Conservation (phyloP, 1,140 invertebrate genomes). For the Cephus cinctus region DNA sequence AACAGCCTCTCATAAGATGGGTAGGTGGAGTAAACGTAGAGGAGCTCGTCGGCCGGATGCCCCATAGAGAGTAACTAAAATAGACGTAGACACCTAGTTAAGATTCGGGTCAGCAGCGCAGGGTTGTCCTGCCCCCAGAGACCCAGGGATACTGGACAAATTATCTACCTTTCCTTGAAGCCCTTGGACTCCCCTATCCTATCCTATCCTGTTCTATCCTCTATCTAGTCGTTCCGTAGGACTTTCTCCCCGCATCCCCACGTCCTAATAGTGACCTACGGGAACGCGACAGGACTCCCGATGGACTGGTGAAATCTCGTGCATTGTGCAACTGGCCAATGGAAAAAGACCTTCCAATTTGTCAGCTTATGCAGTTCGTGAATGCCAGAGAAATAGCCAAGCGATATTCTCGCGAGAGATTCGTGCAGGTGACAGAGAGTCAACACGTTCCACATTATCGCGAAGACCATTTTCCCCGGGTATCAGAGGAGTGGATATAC, state of each 20-base stretch:
- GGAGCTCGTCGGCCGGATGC: neutral
- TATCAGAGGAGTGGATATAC: too few relatives aligned
- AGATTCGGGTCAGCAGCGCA: slow-evolving; percentile 46
- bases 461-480: too few relatives aligned
- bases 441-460: too few relatives aligned
- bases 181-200: too few relatives aligned
- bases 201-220: too few relatives aligned
- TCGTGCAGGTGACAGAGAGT: too few relatives aligned
- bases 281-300: slow-evolving; percentile 39
- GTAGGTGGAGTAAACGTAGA: too few relatives aligned
- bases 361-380: slow-evolving; percentile 11
- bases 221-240: slow-evolving; percentile 5
- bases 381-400: too few relatives aligned
- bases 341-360: slow-evolving; percentile 30
- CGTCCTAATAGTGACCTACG: slow-evolving; percentile 40
- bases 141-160: slow-evolving; percentile 38
- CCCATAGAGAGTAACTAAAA: slow-evolving; percentile 1
- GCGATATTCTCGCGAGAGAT: too few relatives aligned
- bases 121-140: slow-evolving; percentile 15
- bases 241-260: slow-evolving; percentile 10
- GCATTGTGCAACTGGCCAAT: slow-evolving; percentile 31
- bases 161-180: slow-evolving; percentile 44
- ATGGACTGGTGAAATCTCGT: slow-evolving; percentile 43
- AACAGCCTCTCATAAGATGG: too few relatives aligned
- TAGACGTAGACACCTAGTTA: slow-evolving; percentile 40